Evolutionary conservation across 2,888 invertebrate species (phyloP), one percentile per base, ranked within the genome.

Genomic region (Scaptomyza cyrtandrae): DNA sequence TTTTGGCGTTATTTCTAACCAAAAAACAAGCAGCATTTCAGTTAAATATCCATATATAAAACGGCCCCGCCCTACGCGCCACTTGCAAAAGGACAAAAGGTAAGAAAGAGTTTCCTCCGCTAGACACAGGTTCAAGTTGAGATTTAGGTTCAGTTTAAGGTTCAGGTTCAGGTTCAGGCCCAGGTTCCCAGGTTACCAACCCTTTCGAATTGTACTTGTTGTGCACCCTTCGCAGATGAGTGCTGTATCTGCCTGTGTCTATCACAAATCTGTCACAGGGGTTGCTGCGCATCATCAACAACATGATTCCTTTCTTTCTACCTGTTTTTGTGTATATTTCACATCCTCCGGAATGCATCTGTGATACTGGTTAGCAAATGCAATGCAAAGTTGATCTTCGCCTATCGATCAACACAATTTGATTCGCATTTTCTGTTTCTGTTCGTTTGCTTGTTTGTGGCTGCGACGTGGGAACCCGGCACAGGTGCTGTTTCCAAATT

Each of bases 331-430:
- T 31, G 31, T 29, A 41, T 16, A 39, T 43, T 43, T 19, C 48
- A 53, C 60, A 60, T 60, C 68, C 62, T 48, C 3, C 55, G 11
- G n/a, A 14, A 24, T 41, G 50, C 33, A 35, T 16, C 41, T 27
- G 49, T 24, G 16, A 4, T 10, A 14, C 9, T 14, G 41, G 39
- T 6, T 56, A 49, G 54, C 33, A 50, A 65, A 56, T 68, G 73
- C 59, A 69, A 67, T 62, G 63, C 57, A 62, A 77, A 57, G 68
- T 72, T 44, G 49, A 11, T 56, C 44, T n/a, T 52, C 45, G 43
- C 49, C 79, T 63, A 82, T 83, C 87, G 77, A 83, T 83, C 87
- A 87, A 71, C 56, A 77, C 52, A 75, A 87, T 84, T 87, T 78
- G 87, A 87, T 87, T 84, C 83, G 87, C 83, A 85, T 84, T 76